Conservation (phyloP, 2,113 vertebrate species). For the Parotia lawesii region DNA sequence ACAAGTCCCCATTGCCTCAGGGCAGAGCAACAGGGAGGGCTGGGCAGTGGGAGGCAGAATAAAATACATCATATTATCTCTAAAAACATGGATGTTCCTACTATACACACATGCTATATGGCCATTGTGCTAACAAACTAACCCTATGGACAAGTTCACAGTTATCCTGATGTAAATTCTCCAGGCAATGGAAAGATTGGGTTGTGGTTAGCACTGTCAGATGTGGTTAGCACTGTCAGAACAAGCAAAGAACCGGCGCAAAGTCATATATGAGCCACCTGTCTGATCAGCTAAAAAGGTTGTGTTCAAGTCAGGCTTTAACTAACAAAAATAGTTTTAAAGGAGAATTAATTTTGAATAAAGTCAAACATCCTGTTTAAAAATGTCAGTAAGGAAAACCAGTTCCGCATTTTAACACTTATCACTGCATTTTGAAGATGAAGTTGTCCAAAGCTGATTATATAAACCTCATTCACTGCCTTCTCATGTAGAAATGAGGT, state of each 20-base stretch:
- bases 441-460: background rate
- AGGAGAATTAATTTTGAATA: background rate
- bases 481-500: background rate
- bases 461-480: background rate
- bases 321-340: background rate
- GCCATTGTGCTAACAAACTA: background rate
- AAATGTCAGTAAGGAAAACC: background rate
- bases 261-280: background rate
- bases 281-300: background rate
- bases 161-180: background rate
- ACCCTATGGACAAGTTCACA: background rate
- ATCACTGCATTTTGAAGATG: background rate
- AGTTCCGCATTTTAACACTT: background rate
- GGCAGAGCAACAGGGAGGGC: background rate
- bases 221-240: background rate
- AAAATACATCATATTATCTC: background rate
- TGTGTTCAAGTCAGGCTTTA: background rate
- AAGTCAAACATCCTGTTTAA: background rate
- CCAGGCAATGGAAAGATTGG: background rate
- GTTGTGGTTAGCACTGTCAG: background rate
- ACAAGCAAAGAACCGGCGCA: background rate
- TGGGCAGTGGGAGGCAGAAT: background rate
- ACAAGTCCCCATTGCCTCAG: too few relatives aligned
- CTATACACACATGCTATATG: fast-evolving
- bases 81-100: fast-evolving